Conservation (phyloP, 2,888 invertebrate species). For the Nemotelus nigrinus region DNA sequence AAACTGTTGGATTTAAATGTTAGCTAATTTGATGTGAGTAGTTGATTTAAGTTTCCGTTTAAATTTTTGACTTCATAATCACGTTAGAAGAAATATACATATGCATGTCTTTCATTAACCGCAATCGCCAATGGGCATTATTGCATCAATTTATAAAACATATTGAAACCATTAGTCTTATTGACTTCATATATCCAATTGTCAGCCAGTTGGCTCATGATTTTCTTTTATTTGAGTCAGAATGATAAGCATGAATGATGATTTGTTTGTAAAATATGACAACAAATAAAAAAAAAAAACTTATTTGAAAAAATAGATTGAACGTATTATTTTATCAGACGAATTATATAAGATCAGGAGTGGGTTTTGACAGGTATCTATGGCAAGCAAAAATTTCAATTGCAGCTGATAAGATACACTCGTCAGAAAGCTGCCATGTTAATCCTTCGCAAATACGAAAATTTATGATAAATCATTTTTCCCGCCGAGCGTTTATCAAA, state of each 20-base stretch:
- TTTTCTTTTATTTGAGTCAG: neutral
- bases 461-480: neutral
- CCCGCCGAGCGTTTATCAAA: neutral
- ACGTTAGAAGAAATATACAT: no score
- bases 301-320: slow-evolving; percentile 15
- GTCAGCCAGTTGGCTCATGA: neutral
- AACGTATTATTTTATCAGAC: slow-evolving; percentile 13
- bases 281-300: slow-evolving; percentile 1
- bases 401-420: slow-evolving; percentile 5
- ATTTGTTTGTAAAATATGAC: neutral
- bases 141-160: no score
- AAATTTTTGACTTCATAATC: no score
- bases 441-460: slow-evolving; percentile 8
- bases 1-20: no score
- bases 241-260: slow-evolving; percentile 3
- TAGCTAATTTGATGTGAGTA: no score
- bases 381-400: slow-evolving; percentile 6
- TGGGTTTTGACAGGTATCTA: neutral
- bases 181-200: neutral
- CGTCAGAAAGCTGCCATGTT: neutral
- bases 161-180: no score
- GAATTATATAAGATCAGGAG: neutral
- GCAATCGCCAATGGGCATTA: no score
- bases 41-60: no score
- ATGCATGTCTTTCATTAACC: no score